A percentile compares a stretch with the other conserved stretches of the same genome.
phyloP scores from a whole-genome alignment of 2,113 vertebrate species.

The Microcebus griseorufus region DNA sequence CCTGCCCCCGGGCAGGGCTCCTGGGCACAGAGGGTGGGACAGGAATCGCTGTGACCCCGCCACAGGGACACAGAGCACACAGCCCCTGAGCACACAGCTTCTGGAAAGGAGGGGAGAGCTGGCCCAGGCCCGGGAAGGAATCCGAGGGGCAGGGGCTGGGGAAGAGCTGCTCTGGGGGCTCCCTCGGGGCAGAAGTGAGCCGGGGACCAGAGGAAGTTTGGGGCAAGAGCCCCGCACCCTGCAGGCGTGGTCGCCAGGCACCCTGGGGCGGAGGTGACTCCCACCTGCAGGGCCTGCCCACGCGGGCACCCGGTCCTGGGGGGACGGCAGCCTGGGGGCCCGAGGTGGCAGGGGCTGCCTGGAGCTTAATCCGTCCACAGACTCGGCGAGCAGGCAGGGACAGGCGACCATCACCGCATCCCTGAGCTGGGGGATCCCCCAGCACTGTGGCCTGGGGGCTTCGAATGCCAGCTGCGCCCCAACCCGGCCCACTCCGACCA shows the following conservation, averaged over 20 bases:
- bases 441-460: not conserved
- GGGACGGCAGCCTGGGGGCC: too few relatives aligned
- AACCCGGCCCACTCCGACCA: not conserved
- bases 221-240: not conserved
- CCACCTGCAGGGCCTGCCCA: not conserved
- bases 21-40: not conserved
- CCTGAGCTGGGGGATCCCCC: not conserved
- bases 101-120: not conserved
- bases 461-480: not conserved
- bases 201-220: too few relatives aligned
- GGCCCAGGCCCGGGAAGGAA: not conserved
- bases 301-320: fast-evolving
- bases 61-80: too few relatives aligned
- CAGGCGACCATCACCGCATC: fast-evolving
- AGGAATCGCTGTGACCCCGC: fast-evolving
- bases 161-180: not conserved
- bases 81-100: not conserved
- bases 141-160: not conserved
- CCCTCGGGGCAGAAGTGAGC: not conserved
- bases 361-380: too few relatives aligned
- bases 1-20: not conserved
- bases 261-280: not conserved
- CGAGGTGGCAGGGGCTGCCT: not conserved
- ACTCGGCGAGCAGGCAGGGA: not conserved
- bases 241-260: not conserved